Evolutionary conservation across 1,140 invertebrate genomes (phyloP), one percentile per base, ranked within the genome.

Genomic region (Drosophila yakuba): DNA sequence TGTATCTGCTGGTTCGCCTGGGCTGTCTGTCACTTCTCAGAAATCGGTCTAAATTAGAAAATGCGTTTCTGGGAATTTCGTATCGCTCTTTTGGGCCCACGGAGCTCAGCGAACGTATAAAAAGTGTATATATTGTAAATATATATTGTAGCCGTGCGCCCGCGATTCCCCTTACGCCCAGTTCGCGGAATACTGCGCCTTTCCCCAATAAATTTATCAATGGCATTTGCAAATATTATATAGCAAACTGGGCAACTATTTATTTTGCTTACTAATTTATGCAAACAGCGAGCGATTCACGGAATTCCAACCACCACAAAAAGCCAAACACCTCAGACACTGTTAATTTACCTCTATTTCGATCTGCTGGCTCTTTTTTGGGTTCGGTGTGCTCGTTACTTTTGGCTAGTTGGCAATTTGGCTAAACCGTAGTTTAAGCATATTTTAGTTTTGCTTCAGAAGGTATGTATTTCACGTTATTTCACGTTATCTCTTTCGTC

Each of bases 41-140:
- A 88, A 91, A 91, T 91, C 80, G 82, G 90, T 90, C 90, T 91
- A 91, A 91, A 91, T 91, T 91, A 91, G 90, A 91, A 89, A 91
- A 91, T 91, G 85, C 84, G 90, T 91, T 91, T 91, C 90, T 91
- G 85, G 90, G 90, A 91, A 91, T 86, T 91, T 88, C 74, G 61
- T 71, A 81, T 90, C 84, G 85, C 77, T 90, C 80, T 90, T 90
- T 90, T 90, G 80, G 82, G 82, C 78, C 71, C 79, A 79, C 60
- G 72, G 69, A 51, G 48, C 50, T 57, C 54, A 52, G 41, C 15
- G 45, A 51, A 64, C 66, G 88, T 69, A 85, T 55, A 63, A 66
- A 57, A 32, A 8, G 8, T 54, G 48, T 43, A 48, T 50, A 35
- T 35, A 15, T 41, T 38, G 47, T 47, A 72, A 71, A 64, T 69